Base-by-base conservation (phyloP, 2,113 vertebrate species). In the Eira barbara region DNA sequence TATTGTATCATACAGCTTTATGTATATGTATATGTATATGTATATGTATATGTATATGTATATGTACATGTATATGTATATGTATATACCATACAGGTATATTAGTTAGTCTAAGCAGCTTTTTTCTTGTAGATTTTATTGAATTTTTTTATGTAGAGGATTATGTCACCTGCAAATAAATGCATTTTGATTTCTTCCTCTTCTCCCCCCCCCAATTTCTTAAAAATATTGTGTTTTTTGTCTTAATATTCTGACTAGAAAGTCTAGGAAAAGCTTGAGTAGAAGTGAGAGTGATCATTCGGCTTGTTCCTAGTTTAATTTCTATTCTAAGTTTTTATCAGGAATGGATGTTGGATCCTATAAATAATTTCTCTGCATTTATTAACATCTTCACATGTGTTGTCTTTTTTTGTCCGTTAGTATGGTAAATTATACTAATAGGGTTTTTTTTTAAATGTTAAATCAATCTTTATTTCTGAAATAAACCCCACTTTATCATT, bases 161-260 rank as follows among this genome's bases (percentile, higher is more conserved):
- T 69, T 91, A 45, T 78, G 10, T 45, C 18, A 69, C 18, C 27
- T 91, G 0, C 23, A 82, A 78, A 42, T 86, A 49, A 89, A 63
- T n/a, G 20, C 7, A 20, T 5, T 71, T 34, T 82, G 9, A 31
- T 34, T 67, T 67, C 31, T 34, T 67, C 39, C 18, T 71, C 80
- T 31, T 61, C n/a, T 63, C 4, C 1, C 25, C 1, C 7, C 14
- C 1, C 8, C 10, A 23, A 2, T n/a, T 4, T 49, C 9, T 10
- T 59, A 25, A 9, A 59, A 52, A 67, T 34, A 67, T 17, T 67
- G 31, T 92, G 49, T 87, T 86, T 20, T 6, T 74, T 74, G 4
- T 2, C 1, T 89, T 86, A n/a, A 18, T 57, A 18, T 69, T 29
- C 4, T 67, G 4, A 7, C 57, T 92, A 82, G 6, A 80, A 49